These are phyloP conservation scores for Baronia brevicornis DNA, from an alignment of 2,888 invertebrate species.

Conservation along the genomic window DNA sequence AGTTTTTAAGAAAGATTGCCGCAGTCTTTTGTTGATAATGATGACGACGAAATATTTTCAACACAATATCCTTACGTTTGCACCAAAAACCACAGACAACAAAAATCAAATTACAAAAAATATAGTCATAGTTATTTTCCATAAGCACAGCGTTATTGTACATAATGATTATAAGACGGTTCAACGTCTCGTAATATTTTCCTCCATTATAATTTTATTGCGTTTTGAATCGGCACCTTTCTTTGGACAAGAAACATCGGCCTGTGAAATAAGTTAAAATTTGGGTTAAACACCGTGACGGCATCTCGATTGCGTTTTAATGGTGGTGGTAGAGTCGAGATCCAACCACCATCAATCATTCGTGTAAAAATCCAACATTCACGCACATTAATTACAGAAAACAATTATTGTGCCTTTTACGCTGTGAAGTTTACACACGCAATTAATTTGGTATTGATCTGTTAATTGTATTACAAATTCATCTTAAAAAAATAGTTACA, in stretches of 20 bases:
- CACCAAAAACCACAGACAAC: too few species aligned
- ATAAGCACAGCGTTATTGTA: too few species aligned
- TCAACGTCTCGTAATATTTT: background rate
- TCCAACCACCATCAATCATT: conserved; percentile 33
- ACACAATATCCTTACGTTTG: too few species aligned
- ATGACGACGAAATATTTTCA: too few species aligned
- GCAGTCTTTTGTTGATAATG: too few species aligned
- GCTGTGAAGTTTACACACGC: background rate
- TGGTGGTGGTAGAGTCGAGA: conserved; percentile 19
- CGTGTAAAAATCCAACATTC: conserved; percentile 22
- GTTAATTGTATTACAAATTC: too few species aligned
- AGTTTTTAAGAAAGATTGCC: too few species aligned
- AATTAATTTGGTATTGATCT: too few species aligned
- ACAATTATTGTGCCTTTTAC: background rate
- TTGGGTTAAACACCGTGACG: conserved; percentile 20
- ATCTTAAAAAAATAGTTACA: too few species aligned
- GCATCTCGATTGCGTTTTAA: conserved; percentile 28
- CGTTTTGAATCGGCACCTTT: conserved; percentile 1
- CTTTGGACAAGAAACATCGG: conserved; percentile 2
- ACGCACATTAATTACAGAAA: conserved; percentile 5
- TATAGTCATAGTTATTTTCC: too few species aligned
- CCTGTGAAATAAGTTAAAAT: conserved; percentile 14
- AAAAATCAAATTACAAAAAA: too few species aligned
- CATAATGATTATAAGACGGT: too few species aligned
- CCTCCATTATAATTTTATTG: conserved; percentile 1